phyloP scores from a whole-genome alignment of 2,113 vertebrate genomes.

The Jacana jacana region DNA sequence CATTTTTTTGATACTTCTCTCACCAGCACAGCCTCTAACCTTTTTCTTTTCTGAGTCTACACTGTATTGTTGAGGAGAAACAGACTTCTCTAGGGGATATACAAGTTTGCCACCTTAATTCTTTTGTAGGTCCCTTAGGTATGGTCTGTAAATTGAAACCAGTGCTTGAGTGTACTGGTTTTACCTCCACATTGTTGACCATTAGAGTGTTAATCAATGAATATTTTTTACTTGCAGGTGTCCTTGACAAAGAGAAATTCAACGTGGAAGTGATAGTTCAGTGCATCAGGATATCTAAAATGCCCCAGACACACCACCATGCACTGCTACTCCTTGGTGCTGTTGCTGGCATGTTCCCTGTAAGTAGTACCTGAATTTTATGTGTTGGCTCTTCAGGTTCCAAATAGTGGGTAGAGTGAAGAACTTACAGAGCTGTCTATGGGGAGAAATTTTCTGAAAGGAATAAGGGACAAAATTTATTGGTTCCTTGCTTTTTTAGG shows the following conservation, averaged over 20 bases:
- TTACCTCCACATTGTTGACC: background rate
- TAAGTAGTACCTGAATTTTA: constrained; percentile 66
- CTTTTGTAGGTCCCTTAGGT: background rate
- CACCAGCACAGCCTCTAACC: background rate
- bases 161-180: background rate
- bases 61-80: background rate
- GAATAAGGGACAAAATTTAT: background rate
- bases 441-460: background rate
- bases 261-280: constrained; percentile 95
- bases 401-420: background rate
- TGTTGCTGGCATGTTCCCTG: constrained; percentile 90
- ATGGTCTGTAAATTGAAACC: background rate
- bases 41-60: background rate
- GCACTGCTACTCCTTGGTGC: constrained; percentile 89
- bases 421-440: background rate
- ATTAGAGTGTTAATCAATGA: background rate
- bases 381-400: accelerated
- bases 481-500: background rate
- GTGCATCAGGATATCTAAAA: constrained; percentile 86
- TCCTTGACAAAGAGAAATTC: constrained; percentile 92
- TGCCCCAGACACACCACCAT: constrained; percentile 96
- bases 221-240: constrained; percentile 65
- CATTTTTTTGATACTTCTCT: background rate
- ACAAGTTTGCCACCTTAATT: background rate
- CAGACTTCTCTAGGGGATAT: background rate